A percentile compares a stretch with the other conserved stretches of the same genome.
phyloP scores from a whole-genome alignment of 1,140 invertebrate species.

The Drosophila ogumai region DNA sequence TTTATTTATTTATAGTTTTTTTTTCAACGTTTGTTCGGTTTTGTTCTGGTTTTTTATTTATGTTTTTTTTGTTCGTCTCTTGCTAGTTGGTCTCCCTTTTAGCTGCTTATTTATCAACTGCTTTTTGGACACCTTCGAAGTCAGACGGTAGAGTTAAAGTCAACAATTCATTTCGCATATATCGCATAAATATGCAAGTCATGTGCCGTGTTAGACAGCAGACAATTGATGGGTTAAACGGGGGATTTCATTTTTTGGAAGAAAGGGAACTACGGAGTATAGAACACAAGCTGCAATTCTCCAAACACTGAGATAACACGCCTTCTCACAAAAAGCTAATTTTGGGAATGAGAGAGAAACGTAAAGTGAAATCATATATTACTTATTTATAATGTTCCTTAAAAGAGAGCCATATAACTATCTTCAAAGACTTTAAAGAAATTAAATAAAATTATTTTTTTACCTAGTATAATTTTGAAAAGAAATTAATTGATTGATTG shows the following conservation, averaged over 20 bases:
- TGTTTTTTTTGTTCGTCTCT: conserved; percentile 14
- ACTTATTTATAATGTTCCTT: too few species aligned
- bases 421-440: too few species aligned
- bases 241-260: not conserved
- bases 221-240: conserved; percentile 17
- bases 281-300: conserved; percentile 26
- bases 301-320: conserved; percentile 13
- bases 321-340: conserved; percentile 17
- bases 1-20: conserved; percentile 71
- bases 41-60: conserved; percentile 24
- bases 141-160: conserved; percentile 28
- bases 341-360: not conserved
- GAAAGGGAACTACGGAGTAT: not conserved
- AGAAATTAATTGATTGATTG: too few species aligned
- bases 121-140: conserved; percentile 34
- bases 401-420: too few species aligned
- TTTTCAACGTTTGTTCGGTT: conserved; percentile 1
- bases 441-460: too few species aligned
- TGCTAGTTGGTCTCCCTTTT: conserved; percentile 46
- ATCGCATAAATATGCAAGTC: conserved; percentile 75
- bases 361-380: too few species aligned
- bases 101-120: conserved; percentile 34
- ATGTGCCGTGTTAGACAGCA: conserved; percentile 59
- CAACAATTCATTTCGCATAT: conserved; percentile 75
- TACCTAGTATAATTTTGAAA: too few species aligned